A percentile compares a stretch with the other conserved stretches of the same genome.
Evolutionary conservation across 2,797 vertebrate species (phyloP).

Genomic region (Etheostoma perlongum): DNA sequence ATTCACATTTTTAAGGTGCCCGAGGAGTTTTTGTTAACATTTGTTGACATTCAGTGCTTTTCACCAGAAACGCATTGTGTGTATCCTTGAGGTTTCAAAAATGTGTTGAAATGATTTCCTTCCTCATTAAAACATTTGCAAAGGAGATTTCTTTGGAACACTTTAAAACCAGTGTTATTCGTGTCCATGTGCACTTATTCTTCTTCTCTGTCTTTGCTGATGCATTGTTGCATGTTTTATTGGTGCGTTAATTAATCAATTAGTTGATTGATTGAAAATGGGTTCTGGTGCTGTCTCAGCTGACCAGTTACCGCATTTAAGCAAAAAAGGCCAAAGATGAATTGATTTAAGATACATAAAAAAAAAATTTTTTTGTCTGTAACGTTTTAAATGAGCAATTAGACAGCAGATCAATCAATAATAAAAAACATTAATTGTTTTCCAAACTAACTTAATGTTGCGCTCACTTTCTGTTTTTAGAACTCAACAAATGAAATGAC

Average conservation of each 20-base stretch:
- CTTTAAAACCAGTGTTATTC: neutral
- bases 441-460: neutral
- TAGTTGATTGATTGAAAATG: neutral
- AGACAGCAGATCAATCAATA: neutral
- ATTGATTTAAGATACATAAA: neutral
- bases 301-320: too few relatives aligned
- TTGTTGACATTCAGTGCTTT: neutral
- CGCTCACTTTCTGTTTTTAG: neutral
- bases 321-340: too few relatives aligned
- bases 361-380: neutral
- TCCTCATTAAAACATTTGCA: neutral
- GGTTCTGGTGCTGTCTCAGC: too few relatives aligned
- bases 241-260: neutral
- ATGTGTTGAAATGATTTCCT: constrained; percentile 19
- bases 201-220: neutral
- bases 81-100: neutral
- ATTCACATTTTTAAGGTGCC: too few relatives aligned
- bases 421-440: neutral
- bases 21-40: neutral
- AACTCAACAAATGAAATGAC: neutral
- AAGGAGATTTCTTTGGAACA: neutral
- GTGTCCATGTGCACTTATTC: neutral
- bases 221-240: neutral
- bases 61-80: neutral
- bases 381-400: neutral